Evolutionary conservation across 2,113 vertebrate genomes (phyloP), one percentile per base, ranked within the genome.

Genomic region (Zosterops lateralis): DNA sequence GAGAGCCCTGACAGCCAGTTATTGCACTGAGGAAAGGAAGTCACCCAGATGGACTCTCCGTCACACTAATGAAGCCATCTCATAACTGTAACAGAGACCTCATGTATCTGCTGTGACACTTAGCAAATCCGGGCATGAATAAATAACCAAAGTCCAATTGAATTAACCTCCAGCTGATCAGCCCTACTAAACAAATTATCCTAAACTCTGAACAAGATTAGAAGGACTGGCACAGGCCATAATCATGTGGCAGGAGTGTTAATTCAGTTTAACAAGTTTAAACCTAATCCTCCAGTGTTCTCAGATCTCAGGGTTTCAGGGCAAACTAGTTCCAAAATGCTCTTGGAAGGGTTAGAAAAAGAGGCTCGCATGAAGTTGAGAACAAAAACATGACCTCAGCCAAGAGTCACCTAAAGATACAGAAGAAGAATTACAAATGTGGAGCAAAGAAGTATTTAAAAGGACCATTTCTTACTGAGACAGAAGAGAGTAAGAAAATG

Each of bases 121-220:
- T 92, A 93, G 96, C 93, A 96, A 98, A 97, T 97, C 93, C 16
- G 6, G 94, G 96, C 97, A 97, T 97, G 96, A 96, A 97, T 97
- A 96, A 97, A 97, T 94, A 97, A 97, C 96, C 93, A 76, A 84
- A 94, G 96, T 97, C 97, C 97, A 97, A 98, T 96, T 97, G 97
- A 97, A 98, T 98, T 98, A 98, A 97, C 98, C 97, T 97, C 95
- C 96, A 94, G 71, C 96, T 94, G 97, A 97, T 97, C 96, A 95
- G 97, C 94, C 91, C 97, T 94, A 95, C 97, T 98, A 97, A 97
- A 97, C 95, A 97, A 97, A 98, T 98, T 98, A 98, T 85, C 92
- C 95, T 60, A 51, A 91, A 95, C 92, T 93, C 97, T 65, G 90
- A 97, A 96, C 65, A 45, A 97, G 97, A 98, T 98, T 96, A 97